Evolutionary conservation across 2,888 invertebrate genomes (phyloP).

Genomic region (Lacanobia oleracea): DNA sequence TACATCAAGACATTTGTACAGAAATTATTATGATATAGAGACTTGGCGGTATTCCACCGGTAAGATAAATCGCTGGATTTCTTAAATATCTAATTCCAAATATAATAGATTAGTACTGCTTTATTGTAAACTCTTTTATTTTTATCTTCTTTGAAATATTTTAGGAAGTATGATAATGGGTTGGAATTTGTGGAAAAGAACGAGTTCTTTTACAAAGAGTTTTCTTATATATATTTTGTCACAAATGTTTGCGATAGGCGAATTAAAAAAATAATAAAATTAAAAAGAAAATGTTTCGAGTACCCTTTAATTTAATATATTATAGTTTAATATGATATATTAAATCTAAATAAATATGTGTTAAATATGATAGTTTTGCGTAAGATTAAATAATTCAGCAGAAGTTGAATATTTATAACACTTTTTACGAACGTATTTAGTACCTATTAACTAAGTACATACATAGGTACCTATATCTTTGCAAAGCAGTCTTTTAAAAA

Average conservation of each 20-base stretch:
- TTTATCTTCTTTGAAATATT: conserved; percentile 35
- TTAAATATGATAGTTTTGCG: too few relatives aligned
- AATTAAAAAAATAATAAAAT: too few relatives aligned
- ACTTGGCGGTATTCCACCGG: conserved; percentile 68
- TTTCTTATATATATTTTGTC: too few relatives aligned
- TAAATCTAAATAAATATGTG: too few relatives aligned
- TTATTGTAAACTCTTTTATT: conserved; percentile 46
- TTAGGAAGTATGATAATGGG: conserved; percentile 5
- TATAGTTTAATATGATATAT: too few relatives aligned
- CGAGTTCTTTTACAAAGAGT: not conserved
- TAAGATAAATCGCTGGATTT: conserved; percentile 66
- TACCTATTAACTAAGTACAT: not conserved
- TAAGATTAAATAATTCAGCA: too few relatives aligned
- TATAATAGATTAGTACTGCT: conserved; percentile 59
- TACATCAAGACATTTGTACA: conserved; percentile 24
- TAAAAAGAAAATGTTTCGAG: too few relatives aligned
- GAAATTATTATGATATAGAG: conserved; percentile 58
- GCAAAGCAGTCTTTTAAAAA: not conserved
- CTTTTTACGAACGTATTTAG: too few relatives aligned
- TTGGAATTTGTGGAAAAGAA: conserved; percentile 20
- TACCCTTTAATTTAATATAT: too few relatives aligned
- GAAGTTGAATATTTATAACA: too few relatives aligned
- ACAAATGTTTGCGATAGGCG: too few relatives aligned
- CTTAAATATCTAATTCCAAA: conserved; percentile 58
- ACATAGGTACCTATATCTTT: not conserved